Evolutionary conservation across 35 echinoderm and acorn worm genomes (phyloP).

Genomic region (Apostichopus californicus): DNA sequence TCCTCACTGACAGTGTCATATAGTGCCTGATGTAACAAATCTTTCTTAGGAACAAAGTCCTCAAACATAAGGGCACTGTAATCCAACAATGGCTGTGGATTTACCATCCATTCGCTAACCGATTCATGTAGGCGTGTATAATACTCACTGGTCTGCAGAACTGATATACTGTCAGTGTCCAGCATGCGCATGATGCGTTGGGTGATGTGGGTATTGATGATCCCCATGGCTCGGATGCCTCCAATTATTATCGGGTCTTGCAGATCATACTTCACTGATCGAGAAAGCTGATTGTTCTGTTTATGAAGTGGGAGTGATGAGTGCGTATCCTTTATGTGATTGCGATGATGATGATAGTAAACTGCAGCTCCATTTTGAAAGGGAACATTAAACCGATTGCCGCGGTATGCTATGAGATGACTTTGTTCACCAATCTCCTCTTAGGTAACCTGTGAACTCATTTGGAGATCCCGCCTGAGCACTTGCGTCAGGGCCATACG

Average conservation of each 20-base stretch:
- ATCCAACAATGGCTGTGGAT: conserved; percentile 16
- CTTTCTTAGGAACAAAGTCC: conserved; percentile 60
- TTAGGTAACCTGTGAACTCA: not conserved
- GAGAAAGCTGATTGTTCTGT: not conserved
- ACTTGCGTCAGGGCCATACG: too few relatives aligned
- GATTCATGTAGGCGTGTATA: conserved; percentile 32
- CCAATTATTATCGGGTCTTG: not conserved
- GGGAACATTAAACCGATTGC: conserved; percentile 74
- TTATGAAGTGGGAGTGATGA: too few relatives aligned
- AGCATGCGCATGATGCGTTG: conserved; percentile 69
- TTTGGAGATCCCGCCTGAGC: too few relatives aligned
- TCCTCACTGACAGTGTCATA: conserved; percentile 59
- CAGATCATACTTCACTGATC: conserved; percentile 17
- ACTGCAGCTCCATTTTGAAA: not conserved
- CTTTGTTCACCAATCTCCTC: conserved; percentile 11
- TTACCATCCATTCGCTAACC: conserved; percentile 9
- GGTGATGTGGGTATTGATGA: conserved; percentile 58
- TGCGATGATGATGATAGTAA: too few relatives aligned
- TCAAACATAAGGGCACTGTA: conserved; percentile 29
- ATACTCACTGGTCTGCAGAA: conserved; percentile 58
- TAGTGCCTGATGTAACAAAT: conserved; percentile 35
- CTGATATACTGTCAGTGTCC: not conserved
- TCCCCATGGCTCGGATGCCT: conserved; percentile 39
- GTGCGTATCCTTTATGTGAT: too few relatives aligned
- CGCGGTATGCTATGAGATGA: conserved; percentile 58